phyloP scores from a whole-genome alignment of 2,888 invertebrate species.

The Cheilosia variabilis region DNA sequence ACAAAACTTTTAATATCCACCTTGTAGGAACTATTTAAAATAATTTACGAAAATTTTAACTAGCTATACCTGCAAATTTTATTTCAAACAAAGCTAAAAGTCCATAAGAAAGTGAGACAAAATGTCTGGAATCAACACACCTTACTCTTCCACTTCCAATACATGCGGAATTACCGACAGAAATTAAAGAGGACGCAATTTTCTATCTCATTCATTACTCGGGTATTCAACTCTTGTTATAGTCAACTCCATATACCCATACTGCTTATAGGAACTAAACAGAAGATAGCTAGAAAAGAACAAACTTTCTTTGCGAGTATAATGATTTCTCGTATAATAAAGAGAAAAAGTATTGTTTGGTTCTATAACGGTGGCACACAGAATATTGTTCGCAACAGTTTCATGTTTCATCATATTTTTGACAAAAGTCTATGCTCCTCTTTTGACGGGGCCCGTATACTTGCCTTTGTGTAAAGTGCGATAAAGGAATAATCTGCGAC shows the following conservation, averaged over 20 bases:
- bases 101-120: no score
- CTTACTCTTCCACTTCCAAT: background rate
- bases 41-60: no score
- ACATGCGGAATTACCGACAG: background rate
- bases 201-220: constrained; percentile 24
- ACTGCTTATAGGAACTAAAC: constrained; percentile 13
- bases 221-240: constrained; percentile 38
- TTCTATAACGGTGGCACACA: constrained; percentile 44
- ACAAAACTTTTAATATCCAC: no score
- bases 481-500: constrained; percentile 36
- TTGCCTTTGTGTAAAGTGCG: background rate
- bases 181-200: background rate
- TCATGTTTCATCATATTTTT: constrained; percentile 35
- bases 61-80: no score
- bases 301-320: background rate
- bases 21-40: no score
- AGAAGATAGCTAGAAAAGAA: background rate
- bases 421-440: constrained; percentile 14
- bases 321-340: constrained; percentile 17
- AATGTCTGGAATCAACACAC: no score
- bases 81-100: no score
- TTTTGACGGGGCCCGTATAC: background rate
- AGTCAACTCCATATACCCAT: constrained; percentile 3
- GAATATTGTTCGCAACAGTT: constrained; percentile 46
- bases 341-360: constrained; percentile 40